Base-by-base conservation (phyloP, 2,797 vertebrate species). In the Melanotaenia maccullochi region DNA sequence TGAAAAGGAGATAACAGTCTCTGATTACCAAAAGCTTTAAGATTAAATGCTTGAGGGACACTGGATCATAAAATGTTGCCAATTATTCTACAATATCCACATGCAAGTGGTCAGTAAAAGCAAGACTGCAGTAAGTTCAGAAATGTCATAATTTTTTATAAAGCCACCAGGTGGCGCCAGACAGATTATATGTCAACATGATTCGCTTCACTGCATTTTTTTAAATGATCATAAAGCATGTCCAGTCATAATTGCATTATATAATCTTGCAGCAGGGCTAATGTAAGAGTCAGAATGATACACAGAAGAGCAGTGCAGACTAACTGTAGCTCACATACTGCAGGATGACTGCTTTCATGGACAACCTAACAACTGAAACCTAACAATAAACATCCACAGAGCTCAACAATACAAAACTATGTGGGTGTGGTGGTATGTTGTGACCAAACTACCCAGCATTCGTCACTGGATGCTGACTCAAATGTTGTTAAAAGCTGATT, bases 151-250 rank as follows among this genome's bases (percentile, higher is more conserved):
- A 24, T 36, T 33, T 36, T 24, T 64, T n/a, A 6, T 42, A 8
- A 6, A 30, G 51, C 88, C 92, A 92, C 79, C 70, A 87, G 93
- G 77, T 78, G 91, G 86, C n/a, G 76, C 76, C 86, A 89, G 63
- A 83, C 36, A 61, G 55, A 66, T 49, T 0, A 6, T 0, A 22
- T 47, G 49, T 24, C 49, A 35, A 20, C 51, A 22, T 32, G 54
- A 59, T 11, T 12, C 24, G 42, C 16, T 73, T 65, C 56, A 9
- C 42, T 73, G 72, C 63, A 68, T 73, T 58, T 24, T 65, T 78
- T 49, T 9, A 63, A 75, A 72, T 42, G 36, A 79, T 67, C 73
- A 42, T 71, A 59, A 68, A 62, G 62, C 49, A 73, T 65, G 52
- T 33, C 38, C 20, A 25, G 22, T 18, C 52, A 78, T 36, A 42